These are phyloP conservation scores for Tragulus kanchil DNA, from an alignment of 2,113 vertebrate species.

Conservation along the genomic window DNA sequence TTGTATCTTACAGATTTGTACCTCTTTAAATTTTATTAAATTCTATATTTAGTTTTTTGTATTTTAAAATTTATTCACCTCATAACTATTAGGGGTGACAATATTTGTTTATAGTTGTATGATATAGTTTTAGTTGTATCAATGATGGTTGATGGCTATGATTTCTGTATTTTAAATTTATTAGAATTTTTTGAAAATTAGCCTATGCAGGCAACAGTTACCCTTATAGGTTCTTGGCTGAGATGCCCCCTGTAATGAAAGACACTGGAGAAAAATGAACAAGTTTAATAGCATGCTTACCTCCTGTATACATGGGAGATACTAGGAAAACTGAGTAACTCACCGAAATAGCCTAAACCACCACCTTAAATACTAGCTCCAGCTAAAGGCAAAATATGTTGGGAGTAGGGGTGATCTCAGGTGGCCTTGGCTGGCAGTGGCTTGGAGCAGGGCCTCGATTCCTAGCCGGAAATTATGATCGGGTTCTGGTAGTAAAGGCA, in stretches of 20 bases:
- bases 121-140: slow-evolving; percentile 9
- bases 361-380: not conserved
- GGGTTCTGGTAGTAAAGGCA: not conserved
- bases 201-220: not conserved
- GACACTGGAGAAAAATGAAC: not conserved
- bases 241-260: not conserved
- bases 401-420: not conserved
- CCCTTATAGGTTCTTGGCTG: not conserved
- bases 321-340: not conserved
- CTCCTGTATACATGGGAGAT: not conserved
- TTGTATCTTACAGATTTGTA: not conserved
- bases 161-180: slow-evolving; percentile 11
- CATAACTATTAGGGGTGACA: not conserved
- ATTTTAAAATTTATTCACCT: slow-evolving; percentile 37
- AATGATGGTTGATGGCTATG: not conserved
- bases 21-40: slow-evolving; percentile 29
- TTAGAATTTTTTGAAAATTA: not conserved
- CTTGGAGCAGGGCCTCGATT: not conserved
- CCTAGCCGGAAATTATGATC: not conserved
- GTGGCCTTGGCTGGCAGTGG: not conserved
- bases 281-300: not conserved
- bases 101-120: slow-evolving; percentile 7
- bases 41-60: not conserved
- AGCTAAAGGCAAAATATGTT: not conserved
- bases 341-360: not conserved